Evolutionary conservation across 2,888 invertebrate genomes (phyloP).

Genomic region (Endomychus coccineus): DNA sequence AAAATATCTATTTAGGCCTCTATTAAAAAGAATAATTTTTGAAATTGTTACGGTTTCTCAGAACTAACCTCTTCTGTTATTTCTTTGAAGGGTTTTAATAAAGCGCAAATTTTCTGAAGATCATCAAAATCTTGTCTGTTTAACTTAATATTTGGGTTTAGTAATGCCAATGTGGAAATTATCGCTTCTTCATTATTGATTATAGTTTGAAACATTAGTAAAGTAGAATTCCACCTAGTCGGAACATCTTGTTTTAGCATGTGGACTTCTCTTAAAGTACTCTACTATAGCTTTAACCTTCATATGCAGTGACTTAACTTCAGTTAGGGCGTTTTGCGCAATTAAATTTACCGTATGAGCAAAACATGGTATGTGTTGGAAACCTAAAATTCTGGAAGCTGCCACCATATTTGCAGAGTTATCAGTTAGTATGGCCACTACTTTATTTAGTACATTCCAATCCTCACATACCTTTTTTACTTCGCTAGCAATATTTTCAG

Average conservation of each 20-base stretch:
- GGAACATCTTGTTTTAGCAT: slow-evolving; percentile 3
- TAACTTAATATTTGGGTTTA: slow-evolving; percentile 2
- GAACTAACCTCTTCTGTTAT: slow-evolving; percentile 4
- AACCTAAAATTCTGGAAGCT: slow-evolving; percentile 2
- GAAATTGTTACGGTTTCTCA: slow-evolving; percentile 2
- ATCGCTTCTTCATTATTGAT: slow-evolving; percentile 1
- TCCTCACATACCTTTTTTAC: neutral
- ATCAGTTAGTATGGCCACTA: slow-evolving; percentile 7
- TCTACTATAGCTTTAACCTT: slow-evolving; percentile 5
- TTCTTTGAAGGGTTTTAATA: slow-evolving; percentile 3
- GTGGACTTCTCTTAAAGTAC: slow-evolving; percentile 7
- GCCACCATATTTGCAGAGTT: slow-evolving; percentile 9
- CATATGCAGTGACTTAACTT: neutral
- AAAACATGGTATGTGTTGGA: slow-evolving; percentile 8
- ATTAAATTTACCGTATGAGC: slow-evolving; percentile 4
- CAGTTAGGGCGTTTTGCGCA: neutral
- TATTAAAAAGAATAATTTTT: neutral
- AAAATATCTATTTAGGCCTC: slow-evolving; percentile 2
- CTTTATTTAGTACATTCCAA: slow-evolving; percentile 7
- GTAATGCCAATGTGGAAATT: neutral
- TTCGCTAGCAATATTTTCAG: slow-evolving; percentile 7
- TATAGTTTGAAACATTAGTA: slow-evolving; percentile 1
- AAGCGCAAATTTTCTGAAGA: slow-evolving; percentile 1
- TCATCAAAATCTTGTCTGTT: neutral
- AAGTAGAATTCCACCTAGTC: slow-evolving; percentile 6